Percentiles rank a stretch among this genome's conserved stretches.
Evolutionary conservation across 2,113 vertebrate genomes (phyloP).

Genomic region (Mustelus asterias): DNA sequence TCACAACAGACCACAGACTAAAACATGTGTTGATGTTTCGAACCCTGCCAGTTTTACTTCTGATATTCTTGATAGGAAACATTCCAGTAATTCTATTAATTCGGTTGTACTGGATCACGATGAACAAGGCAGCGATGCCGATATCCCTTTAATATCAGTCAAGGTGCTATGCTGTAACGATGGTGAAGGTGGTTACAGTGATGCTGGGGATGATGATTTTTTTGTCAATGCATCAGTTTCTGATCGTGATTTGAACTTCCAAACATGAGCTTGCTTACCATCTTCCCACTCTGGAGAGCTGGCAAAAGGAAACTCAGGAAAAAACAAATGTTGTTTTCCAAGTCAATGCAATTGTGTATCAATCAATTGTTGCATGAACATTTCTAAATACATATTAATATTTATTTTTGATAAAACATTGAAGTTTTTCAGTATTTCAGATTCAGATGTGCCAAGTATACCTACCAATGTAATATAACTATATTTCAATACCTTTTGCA

Average conservation of each 20-base stretch:
- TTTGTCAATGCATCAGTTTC: neutral
- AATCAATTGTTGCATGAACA: neutral
- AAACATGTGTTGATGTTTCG: no score
- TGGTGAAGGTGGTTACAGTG: neutral
- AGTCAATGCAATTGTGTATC: neutral
- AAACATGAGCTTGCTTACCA: neutral
- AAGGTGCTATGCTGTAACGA: neutral
- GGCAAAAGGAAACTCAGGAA: neutral
- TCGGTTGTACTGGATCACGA: neutral
- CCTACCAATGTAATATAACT: neutral
- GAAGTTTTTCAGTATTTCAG: neutral
- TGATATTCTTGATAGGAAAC: no score
- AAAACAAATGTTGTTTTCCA: neutral
- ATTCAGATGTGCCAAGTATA: neutral
- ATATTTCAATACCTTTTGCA: neutral
- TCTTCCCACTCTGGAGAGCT: neutral
- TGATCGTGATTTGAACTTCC: neutral
- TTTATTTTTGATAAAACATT: neutral
- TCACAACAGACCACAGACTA: neutral
- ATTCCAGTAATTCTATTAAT: neutral
- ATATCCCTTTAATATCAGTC: neutral
- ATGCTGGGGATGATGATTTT: neutral
- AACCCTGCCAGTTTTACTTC: neutral
- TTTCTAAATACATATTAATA: neutral
- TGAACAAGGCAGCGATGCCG: neutral